A percentile compares a stretch with the other conserved stretches of the same genome.
Evolutionary conservation across 1,140 invertebrate genomes (phyloP).

Genomic region (Zaprionus lachaisei): DNA sequence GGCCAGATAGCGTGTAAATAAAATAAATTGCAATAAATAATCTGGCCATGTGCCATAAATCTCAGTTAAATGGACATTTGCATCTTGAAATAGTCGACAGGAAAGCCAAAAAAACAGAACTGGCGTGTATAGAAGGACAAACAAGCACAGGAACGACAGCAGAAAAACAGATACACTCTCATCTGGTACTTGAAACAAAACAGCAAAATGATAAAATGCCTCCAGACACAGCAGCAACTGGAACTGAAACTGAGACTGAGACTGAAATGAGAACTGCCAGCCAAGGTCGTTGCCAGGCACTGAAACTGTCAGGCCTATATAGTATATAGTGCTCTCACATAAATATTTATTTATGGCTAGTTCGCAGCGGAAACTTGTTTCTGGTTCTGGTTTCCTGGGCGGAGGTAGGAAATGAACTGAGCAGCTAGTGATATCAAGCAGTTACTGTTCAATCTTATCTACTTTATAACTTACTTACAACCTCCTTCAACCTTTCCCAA

Average conservation of each 20-base stretch:
- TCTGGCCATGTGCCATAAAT: conserved; percentile 76
- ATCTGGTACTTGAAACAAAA: conserved; percentile 64
- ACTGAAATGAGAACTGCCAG: conserved; percentile 7
- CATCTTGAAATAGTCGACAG: conserved; percentile 78
- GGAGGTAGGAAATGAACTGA: background rate
- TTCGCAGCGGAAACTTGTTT: conserved; percentile 11
- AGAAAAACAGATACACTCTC: conserved; percentile 39
- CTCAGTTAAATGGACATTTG: conserved; percentile 82
- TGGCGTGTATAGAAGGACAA: conserved; percentile 13
- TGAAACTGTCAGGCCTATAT: conserved; percentile 24
- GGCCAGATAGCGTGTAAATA: conserved; percentile 79
- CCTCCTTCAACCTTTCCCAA: no score
- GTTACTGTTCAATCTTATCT: background rate
- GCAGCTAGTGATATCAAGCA: background rate
- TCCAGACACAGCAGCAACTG: conserved; percentile 44
- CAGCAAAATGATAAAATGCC: conserved; percentile 74
- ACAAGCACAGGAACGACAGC: background rate
- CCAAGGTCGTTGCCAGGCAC: conserved; percentile 14
- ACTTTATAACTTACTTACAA: background rate
- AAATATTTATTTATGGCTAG: conserved; percentile 33
- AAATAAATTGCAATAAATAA: conserved; percentile 84
- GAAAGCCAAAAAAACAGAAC: conserved; percentile 29
- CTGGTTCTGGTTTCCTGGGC: background rate
- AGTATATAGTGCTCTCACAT: background rate
- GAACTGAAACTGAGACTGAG: background rate